These are phyloP conservation scores for Pogonophryne albipinna DNA, from an alignment of 2,797 vertebrate species.

Conservation along the genomic window DNA sequence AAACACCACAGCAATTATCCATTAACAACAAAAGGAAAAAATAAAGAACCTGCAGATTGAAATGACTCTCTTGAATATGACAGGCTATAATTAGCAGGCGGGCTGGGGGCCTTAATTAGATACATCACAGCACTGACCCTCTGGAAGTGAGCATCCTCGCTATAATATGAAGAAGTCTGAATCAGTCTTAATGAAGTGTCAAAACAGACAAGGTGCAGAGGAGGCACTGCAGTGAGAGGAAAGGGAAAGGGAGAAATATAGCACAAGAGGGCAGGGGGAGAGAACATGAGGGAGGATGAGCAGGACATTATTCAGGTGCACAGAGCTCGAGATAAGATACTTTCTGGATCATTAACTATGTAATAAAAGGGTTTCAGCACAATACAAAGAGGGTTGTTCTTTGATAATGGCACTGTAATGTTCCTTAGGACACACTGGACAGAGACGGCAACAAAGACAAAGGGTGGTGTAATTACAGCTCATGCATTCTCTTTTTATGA, in stretches of 20 bases:
- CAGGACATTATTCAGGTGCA: neutral
- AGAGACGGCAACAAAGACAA: constrained; percentile 37
- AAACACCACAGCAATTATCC: constrained; percentile 20
- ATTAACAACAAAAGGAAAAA: constrained; percentile 16
- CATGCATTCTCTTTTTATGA: constrained; percentile 35
- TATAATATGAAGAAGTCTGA: constrained; percentile 14
- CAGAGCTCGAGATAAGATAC: constrained; percentile 29
- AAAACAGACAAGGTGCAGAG: constrained; percentile 23
- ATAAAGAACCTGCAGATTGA: constrained; percentile 9
- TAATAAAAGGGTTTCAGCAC: constrained; percentile 34
- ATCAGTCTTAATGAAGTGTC: constrained; percentile 39
- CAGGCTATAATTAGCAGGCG: constrained; percentile 49
- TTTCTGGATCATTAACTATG: constrained; percentile 63
- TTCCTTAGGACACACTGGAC: constrained; percentile 43
- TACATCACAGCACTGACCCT: constrained; percentile 17
- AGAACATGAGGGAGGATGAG: neutral
- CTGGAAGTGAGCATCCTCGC: neutral
- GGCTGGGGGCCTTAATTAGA: constrained; percentile 17
- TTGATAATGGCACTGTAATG: constrained; percentile 46
- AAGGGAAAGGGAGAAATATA: neutral
- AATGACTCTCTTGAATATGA: constrained; percentile 1
- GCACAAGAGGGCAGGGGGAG: neutral
- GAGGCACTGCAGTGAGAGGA: neutral
- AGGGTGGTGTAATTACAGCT: constrained; percentile 64
- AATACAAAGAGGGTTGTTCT: constrained; percentile 47